Percentiles rank a stretch among this genome's conserved stretches.
Evolutionary conservation across 2,113 vertebrate species (phyloP).

Genomic region (Anoplopoma fimbria): DNA sequence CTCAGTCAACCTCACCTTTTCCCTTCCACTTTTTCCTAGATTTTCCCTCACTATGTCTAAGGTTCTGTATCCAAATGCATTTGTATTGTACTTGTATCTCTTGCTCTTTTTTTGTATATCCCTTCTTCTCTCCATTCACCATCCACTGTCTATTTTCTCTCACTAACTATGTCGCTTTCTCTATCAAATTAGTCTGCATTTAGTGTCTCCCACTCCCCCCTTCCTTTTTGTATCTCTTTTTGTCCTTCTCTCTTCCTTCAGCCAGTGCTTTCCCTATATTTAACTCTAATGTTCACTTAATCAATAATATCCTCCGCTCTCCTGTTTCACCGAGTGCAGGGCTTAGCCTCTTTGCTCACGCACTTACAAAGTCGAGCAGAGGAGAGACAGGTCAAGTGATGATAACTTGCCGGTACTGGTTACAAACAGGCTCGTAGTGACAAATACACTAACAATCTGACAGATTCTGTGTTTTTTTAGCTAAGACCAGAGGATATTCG

Average conservation of each 20-base stretch:
- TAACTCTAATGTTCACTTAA: too few species aligned
- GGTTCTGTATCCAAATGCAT: neutral
- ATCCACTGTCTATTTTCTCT: neutral
- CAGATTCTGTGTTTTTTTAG: neutral
- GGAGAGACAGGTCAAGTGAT: neutral
- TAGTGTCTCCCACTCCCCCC: neutral
- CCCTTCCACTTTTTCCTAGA: neutral
- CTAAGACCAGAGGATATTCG: neutral
- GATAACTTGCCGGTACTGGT: neutral
- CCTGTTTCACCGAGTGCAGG: too few species aligned
- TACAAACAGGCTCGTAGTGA: neutral
- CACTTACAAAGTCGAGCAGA: too few species aligned
- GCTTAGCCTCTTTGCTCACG: too few species aligned
- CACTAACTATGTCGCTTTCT: neutral
- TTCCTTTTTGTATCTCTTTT: too few species aligned
- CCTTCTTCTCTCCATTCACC: neutral
- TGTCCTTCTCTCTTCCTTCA: too few species aligned
- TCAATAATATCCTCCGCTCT: too few species aligned
- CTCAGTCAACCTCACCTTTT: neutral
- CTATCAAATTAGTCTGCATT: conserved; percentile 11
- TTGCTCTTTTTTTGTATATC: neutral
- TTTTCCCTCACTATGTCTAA: neutral
- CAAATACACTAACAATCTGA: neutral
- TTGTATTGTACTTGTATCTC: neutral
- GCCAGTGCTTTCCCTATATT: too few species aligned